Conservation (phyloP, 2,113 vertebrate genomes). For the Athene cunicularia region DNA sequence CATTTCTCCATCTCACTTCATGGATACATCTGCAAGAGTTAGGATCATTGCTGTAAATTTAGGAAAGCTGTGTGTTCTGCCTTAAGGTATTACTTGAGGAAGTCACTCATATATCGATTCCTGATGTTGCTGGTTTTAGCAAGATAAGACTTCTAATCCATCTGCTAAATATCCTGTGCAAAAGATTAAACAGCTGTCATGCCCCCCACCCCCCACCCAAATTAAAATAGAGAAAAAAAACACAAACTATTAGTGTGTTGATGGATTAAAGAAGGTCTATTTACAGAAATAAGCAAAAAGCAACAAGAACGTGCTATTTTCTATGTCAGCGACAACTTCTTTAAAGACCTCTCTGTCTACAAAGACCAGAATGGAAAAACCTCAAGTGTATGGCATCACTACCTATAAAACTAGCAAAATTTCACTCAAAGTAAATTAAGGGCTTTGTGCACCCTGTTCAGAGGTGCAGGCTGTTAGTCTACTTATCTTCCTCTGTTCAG, state of each 20-base stretch:
- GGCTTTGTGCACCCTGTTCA: neutral
- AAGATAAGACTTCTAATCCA: constrained; percentile 72
- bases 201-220: neutral
- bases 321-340: neutral
- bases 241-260: constrained; percentile 3
- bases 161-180: constrained; percentile 21
- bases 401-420: neutral
- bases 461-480: neutral
- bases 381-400: rapidly evolving
- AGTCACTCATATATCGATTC: constrained; percentile 53
- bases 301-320: neutral
- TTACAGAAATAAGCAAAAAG: constrained; percentile 37
- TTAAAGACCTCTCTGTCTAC: neutral
- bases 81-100: constrained; percentile 20
- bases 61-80: neutral
- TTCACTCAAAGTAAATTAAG: neutral
- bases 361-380: neutral
- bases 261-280: constrained; percentile 22
- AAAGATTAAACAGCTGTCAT: constrained; percentile 60
- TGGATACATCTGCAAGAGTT: neutral
- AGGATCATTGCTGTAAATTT: neutral
- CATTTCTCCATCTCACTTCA: neutral
- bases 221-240: neutral
- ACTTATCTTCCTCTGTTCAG: neutral
- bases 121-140: constrained; percentile 56